phyloP scores from a whole-genome alignment of 2,113 vertebrate species.

The Gulo gulo region DNA sequence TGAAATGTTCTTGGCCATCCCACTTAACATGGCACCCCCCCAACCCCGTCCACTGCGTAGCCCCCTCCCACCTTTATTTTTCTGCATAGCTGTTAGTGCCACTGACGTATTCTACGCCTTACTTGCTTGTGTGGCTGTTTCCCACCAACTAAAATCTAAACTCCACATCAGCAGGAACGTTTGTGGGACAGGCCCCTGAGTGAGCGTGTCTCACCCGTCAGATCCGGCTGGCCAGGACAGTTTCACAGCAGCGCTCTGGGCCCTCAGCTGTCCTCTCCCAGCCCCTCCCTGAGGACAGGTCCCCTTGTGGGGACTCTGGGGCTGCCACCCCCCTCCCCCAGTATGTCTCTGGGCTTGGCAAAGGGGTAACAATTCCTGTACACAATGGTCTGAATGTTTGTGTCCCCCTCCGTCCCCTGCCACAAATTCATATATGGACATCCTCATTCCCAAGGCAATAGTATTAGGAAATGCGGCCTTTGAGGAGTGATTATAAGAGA shows the following conservation, averaged over 20 bases:
- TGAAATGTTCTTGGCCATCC: neutral
- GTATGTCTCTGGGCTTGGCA: neutral
- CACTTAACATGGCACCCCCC: neutral
- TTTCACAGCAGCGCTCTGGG: neutral
- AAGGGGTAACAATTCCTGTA: neutral
- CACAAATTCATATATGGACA: neutral
- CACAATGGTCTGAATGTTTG: neutral
- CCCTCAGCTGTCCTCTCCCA: neutral
- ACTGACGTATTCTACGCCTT: fast-evolving
- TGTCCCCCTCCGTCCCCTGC: neutral
- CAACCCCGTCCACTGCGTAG: too few relatives aligned
- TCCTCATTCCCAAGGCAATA: neutral
- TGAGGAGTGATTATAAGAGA: neutral
- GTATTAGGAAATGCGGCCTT: neutral
- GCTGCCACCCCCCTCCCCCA: neutral
- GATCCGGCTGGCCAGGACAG: neutral
- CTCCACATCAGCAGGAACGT: neutral
- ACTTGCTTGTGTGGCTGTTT: neutral
- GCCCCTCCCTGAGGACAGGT: neutral
- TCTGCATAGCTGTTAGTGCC: neutral
- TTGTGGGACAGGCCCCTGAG: neutral
- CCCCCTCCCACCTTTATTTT: neutral
- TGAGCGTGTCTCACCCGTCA: neutral
- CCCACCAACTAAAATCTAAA: neutral
- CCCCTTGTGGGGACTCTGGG: neutral